These are phyloP conservation scores for Toxotes lorentzi DNA, from an alignment of 2,797 vertebrate genomes.

Conservation along the genomic window DNA sequence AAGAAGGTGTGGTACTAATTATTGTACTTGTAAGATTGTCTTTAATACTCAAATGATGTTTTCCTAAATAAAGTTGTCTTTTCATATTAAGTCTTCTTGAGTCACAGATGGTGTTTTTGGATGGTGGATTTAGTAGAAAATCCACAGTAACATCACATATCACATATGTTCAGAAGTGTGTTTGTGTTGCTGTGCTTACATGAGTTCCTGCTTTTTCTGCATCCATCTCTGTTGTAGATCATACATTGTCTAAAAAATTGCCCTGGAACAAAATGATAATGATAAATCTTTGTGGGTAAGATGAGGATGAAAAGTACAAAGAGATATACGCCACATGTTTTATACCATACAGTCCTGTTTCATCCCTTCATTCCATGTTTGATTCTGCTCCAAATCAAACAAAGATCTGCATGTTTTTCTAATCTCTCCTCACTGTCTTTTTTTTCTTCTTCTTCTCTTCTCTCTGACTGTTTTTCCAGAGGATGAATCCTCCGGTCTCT, in stretches of 20 bases:
- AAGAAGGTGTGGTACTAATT: constrained; percentile 88
- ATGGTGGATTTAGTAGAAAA: not conserved
- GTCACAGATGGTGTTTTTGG: not conserved
- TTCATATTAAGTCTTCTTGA: not conserved
- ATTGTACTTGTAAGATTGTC: not conserved
- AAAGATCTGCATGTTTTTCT: constrained; percentile 63
- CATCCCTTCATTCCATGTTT: constrained; percentile 40
- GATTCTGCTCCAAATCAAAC: constrained; percentile 66
- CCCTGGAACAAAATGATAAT: not conserved
- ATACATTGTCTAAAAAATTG: not conserved
- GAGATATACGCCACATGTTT: constrained; percentile 38
- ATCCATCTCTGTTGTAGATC: constrained; percentile 13
- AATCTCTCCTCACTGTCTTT: constrained; percentile 40
- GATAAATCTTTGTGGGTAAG: constrained; percentile 33
- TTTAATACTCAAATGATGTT: not conserved
- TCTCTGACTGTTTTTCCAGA: constrained; percentile 85
- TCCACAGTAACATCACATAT: not conserved
- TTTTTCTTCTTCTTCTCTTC: constrained; percentile 15
- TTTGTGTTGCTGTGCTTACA: not conserved
- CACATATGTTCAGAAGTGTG: not conserved
- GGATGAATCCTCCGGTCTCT: constrained; percentile 94
- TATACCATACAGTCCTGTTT: constrained; percentile 17
- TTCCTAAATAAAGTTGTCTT: not conserved
- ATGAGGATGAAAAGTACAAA: constrained; percentile 10
- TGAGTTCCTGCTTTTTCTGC: not conserved